These are phyloP conservation scores for Ridgeia piscesae DNA, from an alignment of 1,140 invertebrate species.

Conservation along the genomic window DNA sequence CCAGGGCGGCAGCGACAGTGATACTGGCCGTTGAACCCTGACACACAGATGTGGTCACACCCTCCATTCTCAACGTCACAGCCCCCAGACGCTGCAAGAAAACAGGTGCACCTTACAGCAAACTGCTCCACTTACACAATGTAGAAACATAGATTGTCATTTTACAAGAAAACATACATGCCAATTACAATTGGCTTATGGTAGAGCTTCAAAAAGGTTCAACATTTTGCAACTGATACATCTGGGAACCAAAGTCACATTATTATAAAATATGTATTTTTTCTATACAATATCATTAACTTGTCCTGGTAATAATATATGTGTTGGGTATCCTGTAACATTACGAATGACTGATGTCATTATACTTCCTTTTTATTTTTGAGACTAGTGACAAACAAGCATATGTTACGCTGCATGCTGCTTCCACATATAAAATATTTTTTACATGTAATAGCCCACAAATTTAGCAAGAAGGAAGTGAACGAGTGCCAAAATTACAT, in stretches of 20 bases:
- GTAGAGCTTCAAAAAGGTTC: not conserved
- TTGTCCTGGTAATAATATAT: not conserved
- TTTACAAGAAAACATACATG: not conserved
- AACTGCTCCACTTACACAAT: not conserved
- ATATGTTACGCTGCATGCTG: not conserved
- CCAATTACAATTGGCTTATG: not conserved
- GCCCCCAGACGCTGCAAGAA: conserved; percentile 30
- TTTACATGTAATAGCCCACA: not conserved
- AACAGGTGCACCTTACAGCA: not conserved
- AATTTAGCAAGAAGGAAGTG: not conserved
- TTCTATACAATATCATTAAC: not conserved
- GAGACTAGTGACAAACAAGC: not conserved
- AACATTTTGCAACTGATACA: too few species aligned
- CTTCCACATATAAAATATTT: not conserved
- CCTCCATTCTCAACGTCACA: conserved; percentile 50
- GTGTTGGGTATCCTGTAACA: not conserved
- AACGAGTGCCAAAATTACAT: not conserved
- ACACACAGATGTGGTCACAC: conserved; percentile 49
- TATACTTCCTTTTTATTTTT: not conserved
- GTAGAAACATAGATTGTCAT: not conserved
- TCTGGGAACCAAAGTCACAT: too few species aligned
- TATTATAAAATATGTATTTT: too few species aligned
- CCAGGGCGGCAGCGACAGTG: conserved; percentile 48
- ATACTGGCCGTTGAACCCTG: conserved; percentile 41
- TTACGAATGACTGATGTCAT: not conserved